A percentile compares a stretch with the other conserved stretches of the same genome.
phyloP scores from a whole-genome alignment of 2,888 invertebrate species.

The Chrysodeixis includens region DNA sequence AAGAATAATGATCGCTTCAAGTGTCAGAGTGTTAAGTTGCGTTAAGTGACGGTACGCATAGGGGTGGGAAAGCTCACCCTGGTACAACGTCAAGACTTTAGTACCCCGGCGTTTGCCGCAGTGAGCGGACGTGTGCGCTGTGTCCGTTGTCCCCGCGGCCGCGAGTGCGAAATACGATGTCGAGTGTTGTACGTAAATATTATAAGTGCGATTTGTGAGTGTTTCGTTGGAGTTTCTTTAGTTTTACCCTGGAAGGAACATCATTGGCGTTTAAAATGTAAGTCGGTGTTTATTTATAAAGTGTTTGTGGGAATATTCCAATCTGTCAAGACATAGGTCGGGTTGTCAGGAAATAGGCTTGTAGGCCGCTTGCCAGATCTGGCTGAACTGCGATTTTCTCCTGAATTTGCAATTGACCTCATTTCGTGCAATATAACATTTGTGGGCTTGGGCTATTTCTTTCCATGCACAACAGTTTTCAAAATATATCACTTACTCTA shows the following conservation, averaged over 20 bases:
- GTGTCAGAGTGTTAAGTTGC: slow-evolving; percentile 56
- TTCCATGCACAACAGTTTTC: too few relatives aligned
- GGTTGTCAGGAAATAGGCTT: slow-evolving; percentile 8
- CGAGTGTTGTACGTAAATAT: slow-evolving; percentile 69
- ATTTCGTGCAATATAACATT: background rate
- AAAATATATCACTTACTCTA: too few relatives aligned
- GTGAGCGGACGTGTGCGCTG: slow-evolving; percentile 66
- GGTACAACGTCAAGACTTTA: slow-evolving; percentile 59
- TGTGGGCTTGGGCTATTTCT: too few relatives aligned
- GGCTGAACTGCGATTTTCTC: background rate
- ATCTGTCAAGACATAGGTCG: slow-evolving; percentile 4
- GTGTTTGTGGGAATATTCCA: background rate
- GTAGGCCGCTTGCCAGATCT: slow-evolving; percentile 8
- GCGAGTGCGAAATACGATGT: slow-evolving; percentile 81
- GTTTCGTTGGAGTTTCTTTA: slow-evolving; percentile 61
- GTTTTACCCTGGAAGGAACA: slow-evolving; percentile 51
- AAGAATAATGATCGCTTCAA: slow-evolving; percentile 55
- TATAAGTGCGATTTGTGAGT: slow-evolving; percentile 74
- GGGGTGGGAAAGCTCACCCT: slow-evolving; percentile 67
- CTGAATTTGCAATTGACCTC: background rate
- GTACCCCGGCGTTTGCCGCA: slow-evolving; percentile 81
- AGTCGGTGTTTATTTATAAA: slow-evolving; percentile 19
- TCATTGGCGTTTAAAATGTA: slow-evolving; percentile 40
- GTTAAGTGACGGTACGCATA: slow-evolving; percentile 58
- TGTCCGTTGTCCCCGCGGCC: slow-evolving; percentile 61